These are phyloP conservation scores for Ursus arctos DNA, from an alignment of 2,113 vertebrate species.

Conservation along the genomic window DNA sequence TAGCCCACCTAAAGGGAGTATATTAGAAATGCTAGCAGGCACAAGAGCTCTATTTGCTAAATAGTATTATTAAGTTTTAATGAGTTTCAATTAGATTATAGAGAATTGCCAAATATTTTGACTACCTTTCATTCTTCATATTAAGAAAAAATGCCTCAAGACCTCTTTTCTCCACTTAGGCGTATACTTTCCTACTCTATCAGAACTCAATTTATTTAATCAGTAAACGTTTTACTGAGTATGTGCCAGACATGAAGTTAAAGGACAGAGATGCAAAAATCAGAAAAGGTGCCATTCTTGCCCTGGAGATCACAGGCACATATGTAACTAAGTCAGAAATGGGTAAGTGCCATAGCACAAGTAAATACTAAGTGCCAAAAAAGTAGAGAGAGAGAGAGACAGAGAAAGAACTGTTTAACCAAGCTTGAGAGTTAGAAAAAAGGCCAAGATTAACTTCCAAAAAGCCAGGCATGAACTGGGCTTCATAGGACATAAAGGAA, in stretches of 20 bases:
- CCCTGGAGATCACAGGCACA: neutral
- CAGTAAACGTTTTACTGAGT: neutral
- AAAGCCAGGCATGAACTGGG: neutral
- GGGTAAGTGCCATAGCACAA: neutral
- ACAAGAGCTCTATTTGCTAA: neutral
- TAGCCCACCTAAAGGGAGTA: neutral
- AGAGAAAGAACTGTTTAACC: neutral
- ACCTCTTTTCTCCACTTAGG: neutral
- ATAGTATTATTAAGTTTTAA: constrained; percentile 32
- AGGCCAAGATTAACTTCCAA: neutral
- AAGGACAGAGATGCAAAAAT: neutral
- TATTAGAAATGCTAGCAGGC: neutral
- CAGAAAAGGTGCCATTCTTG: neutral
- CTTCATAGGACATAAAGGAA: neutral
- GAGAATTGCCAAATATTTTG: constrained; percentile 51
- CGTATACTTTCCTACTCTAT: neutral
- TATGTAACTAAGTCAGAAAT: neutral
- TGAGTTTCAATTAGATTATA: constrained; percentile 1
- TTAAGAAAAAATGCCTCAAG: neutral
- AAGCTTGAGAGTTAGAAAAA: neutral
- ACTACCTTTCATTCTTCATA: neutral
- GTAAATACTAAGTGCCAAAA: neutral
- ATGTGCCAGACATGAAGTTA: neutral
- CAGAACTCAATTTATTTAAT: neutral
- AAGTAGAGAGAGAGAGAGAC: neutral